Percentiles rank a stretch among this genome's conserved stretches.
Conservation (phyloP, 2,113 vertebrate species). For the Platysteira castanea region DNA sequence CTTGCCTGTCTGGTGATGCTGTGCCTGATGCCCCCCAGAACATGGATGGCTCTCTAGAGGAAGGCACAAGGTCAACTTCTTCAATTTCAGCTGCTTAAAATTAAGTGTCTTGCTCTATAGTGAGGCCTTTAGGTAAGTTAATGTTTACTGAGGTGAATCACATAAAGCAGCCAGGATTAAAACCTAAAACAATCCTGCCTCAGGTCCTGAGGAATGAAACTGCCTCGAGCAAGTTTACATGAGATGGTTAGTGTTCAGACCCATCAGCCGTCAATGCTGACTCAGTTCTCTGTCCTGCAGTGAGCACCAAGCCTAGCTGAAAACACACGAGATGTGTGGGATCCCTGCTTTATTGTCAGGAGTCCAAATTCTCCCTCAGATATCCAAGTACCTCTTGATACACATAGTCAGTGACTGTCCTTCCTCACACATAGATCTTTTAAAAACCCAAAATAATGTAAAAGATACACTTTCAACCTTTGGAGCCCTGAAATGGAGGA, state of each 20-base stretch:
- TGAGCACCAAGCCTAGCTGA: not conserved
- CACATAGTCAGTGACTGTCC: no score
- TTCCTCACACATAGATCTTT: not conserved
- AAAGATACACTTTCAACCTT: not conserved
- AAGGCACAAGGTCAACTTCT: not conserved
- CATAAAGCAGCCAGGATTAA: not conserved
- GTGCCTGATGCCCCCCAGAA: not conserved
- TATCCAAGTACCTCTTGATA: not conserved
- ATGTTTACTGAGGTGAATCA: not conserved
- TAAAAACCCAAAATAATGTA: not conserved
- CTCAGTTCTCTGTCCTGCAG: not conserved
- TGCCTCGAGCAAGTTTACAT: not conserved
- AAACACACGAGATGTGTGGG: not conserved
- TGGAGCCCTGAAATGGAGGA: not conserved
- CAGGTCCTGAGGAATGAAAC: not conserved
- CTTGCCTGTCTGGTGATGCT: fast-evolving
- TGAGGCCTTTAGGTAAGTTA: not conserved
- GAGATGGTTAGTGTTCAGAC: not conserved
- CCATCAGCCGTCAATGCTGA: not conserved
- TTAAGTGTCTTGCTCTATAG: not conserved
- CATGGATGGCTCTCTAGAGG: fast-evolving
- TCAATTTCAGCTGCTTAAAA: not conserved
- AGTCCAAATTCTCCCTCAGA: not conserved
- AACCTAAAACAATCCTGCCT: not conserved
- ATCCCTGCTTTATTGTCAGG: fast-evolving